Conservation (phyloP, 2,797 vertebrate species). For the Muscicapa striata region DNA sequence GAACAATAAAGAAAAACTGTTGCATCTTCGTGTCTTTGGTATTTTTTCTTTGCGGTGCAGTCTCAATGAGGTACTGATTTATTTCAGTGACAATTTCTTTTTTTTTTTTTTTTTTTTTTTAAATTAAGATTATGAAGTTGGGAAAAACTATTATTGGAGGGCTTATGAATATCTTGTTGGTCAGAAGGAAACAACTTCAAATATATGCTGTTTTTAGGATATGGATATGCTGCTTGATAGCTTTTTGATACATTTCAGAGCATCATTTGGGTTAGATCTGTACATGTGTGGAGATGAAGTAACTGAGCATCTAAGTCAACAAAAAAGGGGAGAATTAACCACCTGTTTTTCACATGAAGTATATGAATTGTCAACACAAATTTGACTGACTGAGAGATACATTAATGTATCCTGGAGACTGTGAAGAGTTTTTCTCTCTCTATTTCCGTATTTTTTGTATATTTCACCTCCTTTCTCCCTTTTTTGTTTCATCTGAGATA, state of each 20-base stretch:
- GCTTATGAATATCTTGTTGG: not conserved
- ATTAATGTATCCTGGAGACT: not conserved
- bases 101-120: not conserved
- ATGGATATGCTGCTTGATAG: not conserved
- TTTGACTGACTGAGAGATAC: not conserved
- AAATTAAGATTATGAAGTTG: not conserved
- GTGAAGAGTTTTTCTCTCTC: not conserved
- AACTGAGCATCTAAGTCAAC: not conserved
- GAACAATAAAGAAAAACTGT: not conserved
- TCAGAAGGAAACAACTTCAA: not conserved
- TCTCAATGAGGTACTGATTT: not conserved
- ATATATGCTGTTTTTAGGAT: not conserved
- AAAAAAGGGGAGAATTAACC: not conserved
- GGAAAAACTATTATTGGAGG: not conserved
- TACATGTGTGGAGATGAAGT: not conserved
- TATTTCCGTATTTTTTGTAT: not conserved
- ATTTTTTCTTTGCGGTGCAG: not conserved
- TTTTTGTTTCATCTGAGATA: not conserved
- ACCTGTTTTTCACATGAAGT: not conserved
- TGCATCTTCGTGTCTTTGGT: accelerated
- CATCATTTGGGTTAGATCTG: not conserved
- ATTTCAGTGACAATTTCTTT: not conserved
- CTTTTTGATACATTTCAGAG: not conserved
- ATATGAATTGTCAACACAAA: not conserved
- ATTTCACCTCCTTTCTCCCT: accelerated